Percentiles rank a stretch among this genome's conserved stretches.
Conservation (phyloP, 2,797 vertebrate species). For the Platyrinchus mystaceus region DNA sequence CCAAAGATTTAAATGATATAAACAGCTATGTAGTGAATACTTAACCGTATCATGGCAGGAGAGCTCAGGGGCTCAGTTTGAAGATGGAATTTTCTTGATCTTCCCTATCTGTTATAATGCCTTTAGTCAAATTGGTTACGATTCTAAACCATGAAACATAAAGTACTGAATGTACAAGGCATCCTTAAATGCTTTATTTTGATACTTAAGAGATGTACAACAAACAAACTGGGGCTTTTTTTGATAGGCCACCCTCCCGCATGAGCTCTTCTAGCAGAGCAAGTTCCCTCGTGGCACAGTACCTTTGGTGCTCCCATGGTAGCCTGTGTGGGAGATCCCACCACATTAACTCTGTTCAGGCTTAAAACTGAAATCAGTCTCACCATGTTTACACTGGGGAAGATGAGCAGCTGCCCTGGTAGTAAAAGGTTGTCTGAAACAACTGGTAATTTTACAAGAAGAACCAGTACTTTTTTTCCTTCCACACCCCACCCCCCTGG, state of each 20-base stretch:
- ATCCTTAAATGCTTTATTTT: not conserved
- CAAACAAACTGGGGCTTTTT: not conserved
- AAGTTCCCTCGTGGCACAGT: not conserved
- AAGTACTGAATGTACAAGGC: not conserved
- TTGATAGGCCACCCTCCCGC: not conserved
- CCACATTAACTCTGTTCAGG: not conserved
- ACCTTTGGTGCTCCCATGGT: not conserved
- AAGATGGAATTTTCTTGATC: not conserved
- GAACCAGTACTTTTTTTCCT: not conserved
- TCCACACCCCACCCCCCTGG: accelerated
- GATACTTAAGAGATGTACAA: not conserved
- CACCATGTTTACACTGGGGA: not conserved
- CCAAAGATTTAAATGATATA: not conserved
- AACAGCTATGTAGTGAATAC: not conserved
- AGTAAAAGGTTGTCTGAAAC: not conserved
- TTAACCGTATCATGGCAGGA: not conserved
- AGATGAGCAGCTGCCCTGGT: not conserved
- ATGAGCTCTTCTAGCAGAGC: not conserved
- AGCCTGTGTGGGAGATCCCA: accelerated
- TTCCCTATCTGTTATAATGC: not conserved
- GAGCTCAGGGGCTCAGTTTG: not conserved
- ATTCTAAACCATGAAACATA: not conserved
- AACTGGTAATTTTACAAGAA: not conserved
- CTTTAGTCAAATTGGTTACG: not conserved
- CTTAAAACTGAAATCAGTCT: not conserved